phyloP scores from a whole-genome alignment of 2,113 vertebrate species.

The Tyrannus savana region DNA sequence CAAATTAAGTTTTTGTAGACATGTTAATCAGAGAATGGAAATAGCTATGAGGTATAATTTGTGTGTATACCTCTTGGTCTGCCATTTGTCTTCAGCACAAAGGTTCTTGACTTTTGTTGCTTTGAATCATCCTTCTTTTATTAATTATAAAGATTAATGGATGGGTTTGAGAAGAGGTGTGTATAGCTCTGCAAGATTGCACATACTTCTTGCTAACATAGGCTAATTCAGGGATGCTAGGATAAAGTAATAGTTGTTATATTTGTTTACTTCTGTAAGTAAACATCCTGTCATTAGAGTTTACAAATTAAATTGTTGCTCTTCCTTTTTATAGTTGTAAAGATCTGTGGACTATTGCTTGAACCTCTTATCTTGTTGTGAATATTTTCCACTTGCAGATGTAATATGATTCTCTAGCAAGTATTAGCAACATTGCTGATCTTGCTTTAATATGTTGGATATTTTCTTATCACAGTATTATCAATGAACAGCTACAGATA shows the following conservation, averaged over 20 bases:
- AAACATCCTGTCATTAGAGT: background rate
- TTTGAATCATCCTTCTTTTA: background rate
- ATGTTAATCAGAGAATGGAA: background rate
- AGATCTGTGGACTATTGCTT: background rate
- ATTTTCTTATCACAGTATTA: background rate
- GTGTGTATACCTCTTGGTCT: background rate
- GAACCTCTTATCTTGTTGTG: background rate
- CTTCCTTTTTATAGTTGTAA: background rate
- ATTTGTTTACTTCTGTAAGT: background rate
- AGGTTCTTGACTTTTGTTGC: background rate
- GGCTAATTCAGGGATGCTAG: background rate
- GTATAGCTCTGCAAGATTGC: background rate
- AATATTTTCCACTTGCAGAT: background rate
- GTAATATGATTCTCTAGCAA: background rate
- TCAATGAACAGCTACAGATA: background rate
- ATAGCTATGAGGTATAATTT: background rate
- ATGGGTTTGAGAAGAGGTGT: background rate
- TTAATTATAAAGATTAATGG: background rate
- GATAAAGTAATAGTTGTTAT: background rate
- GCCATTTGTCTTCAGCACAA: background rate
- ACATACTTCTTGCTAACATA: background rate
- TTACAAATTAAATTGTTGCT: background rate
- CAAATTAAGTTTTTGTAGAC: background rate
- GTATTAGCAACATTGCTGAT: background rate
- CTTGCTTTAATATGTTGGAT: background rate